Base-by-base conservation (phyloP, 2,888 invertebrate genomes). In the Tenthredo amoena region DNA sequence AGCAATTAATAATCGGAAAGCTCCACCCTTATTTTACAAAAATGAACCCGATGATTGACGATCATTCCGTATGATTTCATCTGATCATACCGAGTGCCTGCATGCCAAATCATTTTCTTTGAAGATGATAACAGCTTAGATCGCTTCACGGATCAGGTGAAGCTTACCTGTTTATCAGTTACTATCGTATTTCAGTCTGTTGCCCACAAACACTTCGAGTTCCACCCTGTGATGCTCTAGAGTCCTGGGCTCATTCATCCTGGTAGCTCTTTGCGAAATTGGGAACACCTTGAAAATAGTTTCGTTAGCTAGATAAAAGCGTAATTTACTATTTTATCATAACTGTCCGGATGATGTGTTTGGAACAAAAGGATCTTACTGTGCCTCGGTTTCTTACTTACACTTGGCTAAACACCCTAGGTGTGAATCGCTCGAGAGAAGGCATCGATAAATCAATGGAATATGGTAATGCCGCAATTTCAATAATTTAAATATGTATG, bases 401-500 rank as follows among this genome's bases (percentile, higher is more conserved):
- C 83, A 83, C 83, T 83, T 21, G 68, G 47, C 68, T 68, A 83
- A 83, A 71, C 83, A 83, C 68, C 31, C 68, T 47, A 15, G 68
- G 83, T 50, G 83, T 47, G 83, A 83, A 47, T 83, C 68, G 83
- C 50, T 43, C 83, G 86, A 87, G 86, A 86, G 88, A 89, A 91
- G 90, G 90, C 91, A 91, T 90, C 92, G 92, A 93, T 93, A 92
- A 93, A 93, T 92, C 92, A 93, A 92, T 92, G 91, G 91, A 92
- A 91, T 92, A 93, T 92, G 93, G 92, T 92, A 93, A 92, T 93
- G 89, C 87, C 86, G 86, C 89, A 90, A 92, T 92, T 92, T 92
- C 92, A 92, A 93, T 92, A 92, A 92, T 92, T 92, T 92, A 92
- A 93, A 93, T 93, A 93, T 92, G 91, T 92, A 93, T 93, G 92